These are phyloP conservation scores for Pantherophis guttatus DNA, from an alignment of 2,113 vertebrate species.

Conservation along the genomic window DNA sequence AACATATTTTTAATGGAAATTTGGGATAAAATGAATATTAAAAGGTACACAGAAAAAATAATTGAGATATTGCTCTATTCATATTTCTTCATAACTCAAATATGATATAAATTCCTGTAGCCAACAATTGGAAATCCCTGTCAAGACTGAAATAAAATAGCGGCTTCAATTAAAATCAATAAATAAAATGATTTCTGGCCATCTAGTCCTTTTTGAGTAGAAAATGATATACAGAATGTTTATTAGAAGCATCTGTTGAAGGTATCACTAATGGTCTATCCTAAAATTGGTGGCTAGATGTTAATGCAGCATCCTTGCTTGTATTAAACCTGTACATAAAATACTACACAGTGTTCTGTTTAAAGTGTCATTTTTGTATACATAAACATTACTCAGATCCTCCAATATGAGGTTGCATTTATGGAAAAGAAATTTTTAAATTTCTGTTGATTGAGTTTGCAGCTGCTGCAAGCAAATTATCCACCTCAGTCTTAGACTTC, in stretches of 20 bases:
- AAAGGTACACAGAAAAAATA: background rate
- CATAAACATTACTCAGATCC: constrained; percentile 40
- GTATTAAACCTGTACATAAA: constrained; percentile 30
- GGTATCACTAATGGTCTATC: constrained; percentile 52
- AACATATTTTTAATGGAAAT: background rate
- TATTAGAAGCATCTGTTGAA: constrained; percentile 64
- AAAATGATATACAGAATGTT: constrained; percentile 52
- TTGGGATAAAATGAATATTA: background rate
- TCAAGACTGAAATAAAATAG: constrained; percentile 32
- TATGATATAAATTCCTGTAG: constrained; percentile 51
- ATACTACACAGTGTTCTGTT: constrained; percentile 32
- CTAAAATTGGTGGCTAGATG: constrained; percentile 42
- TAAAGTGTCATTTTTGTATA: constrained; percentile 50
- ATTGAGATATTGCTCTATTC: constrained; percentile 55
- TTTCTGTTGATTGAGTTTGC: constrained; percentile 26
- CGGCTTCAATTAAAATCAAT: constrained; percentile 4
- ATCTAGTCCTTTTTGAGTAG: constrained; percentile 54
- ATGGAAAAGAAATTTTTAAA: constrained; percentile 28
- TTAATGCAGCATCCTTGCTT: constrained; percentile 51
- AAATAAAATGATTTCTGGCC: constrained; percentile 15
- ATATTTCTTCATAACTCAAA: constrained; percentile 56
- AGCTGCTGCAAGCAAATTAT: constrained; percentile 40
- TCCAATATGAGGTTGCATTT: background rate
- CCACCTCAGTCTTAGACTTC: constrained; percentile 58
- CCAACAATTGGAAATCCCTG: constrained; percentile 43